Percentiles rank a stretch among this genome's conserved stretches.
phyloP scores from a whole-genome alignment of 1,140 invertebrate species.

The Zaprionus vittiger region DNA sequence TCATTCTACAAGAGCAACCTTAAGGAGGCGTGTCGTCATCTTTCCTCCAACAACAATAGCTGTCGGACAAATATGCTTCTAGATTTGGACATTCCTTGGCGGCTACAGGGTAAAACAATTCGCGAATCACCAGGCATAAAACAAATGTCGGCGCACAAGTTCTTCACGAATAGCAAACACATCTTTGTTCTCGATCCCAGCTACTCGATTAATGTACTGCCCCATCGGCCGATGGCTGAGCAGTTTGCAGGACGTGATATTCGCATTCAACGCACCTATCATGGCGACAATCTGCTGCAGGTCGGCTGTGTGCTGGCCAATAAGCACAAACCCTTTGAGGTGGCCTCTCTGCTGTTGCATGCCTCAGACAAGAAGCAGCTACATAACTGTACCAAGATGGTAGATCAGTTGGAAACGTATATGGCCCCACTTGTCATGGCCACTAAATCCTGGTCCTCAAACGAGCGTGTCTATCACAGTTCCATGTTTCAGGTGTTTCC shows the following conservation, averaged over 20 bases:
- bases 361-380: background rate
- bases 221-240: slow-evolving; percentile 4
- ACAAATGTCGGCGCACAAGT: background rate
- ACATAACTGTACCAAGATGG: background rate
- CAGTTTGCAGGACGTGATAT: slow-evolving; percentile 17
- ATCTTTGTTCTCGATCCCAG: background rate
- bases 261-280: slow-evolving; percentile 38
- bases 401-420: slow-evolving; percentile 16
- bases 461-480: background rate
- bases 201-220: slow-evolving; percentile 3
- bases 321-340: background rate
- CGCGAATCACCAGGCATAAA: slow-evolving; percentile 14
- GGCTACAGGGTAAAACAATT: slow-evolving; percentile 21
- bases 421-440: slow-evolving; percentile 2
- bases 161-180: background rate
- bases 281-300: background rate
- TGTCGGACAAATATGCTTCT: background rate
- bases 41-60: background rate
- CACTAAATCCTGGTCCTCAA: slow-evolving; percentile 1
- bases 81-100: slow-evolving; percentile 40
- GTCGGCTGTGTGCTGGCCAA: slow-evolving; percentile 22
- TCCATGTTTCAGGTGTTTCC: background rate
- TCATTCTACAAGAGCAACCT: slow-evolving; percentile 31
- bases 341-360: slow-evolving; percentile 10
- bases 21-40: slow-evolving; percentile 21